Conservation (phyloP, 1,140 invertebrate genomes). For the Aphis craccivora region DNA sequence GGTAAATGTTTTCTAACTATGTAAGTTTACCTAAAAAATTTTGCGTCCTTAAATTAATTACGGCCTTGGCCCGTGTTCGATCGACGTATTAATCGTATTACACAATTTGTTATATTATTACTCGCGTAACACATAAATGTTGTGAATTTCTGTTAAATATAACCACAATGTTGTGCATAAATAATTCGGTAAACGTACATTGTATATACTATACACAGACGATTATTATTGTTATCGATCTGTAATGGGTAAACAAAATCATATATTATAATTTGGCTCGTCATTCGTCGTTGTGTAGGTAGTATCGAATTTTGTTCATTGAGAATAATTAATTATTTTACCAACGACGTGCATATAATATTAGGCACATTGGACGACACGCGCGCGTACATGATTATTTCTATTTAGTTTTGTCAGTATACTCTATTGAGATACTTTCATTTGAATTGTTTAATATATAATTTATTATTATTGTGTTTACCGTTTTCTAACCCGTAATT, state of each 20-base stretch:
- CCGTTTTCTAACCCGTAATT: not conserved
- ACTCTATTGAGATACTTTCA: not conserved
- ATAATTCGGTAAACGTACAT: not conserved
- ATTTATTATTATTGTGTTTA: not conserved
- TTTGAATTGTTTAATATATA: not conserved
- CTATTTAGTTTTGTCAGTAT: not conserved
- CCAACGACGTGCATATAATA: not conserved
- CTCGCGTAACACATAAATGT: not conserved
- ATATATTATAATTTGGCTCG: not conserved
- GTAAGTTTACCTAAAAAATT: no score
- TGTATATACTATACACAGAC: not conserved
- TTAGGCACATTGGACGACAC: not conserved
- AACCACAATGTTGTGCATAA: not conserved
- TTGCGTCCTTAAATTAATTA: no score
- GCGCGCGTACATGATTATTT: not conserved
- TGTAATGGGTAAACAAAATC: not conserved
- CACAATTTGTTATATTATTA: not conserved
- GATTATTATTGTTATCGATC: constrained; percentile 8
- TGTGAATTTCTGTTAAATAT: not conserved
- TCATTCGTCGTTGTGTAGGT: not conserved
- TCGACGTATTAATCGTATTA: no score
- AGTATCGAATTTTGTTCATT: not conserved
- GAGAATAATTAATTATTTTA: constrained; percentile 4
- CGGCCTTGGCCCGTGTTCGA: no score
- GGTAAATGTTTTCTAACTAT: no score